These are phyloP conservation scores for Luscinia megarhynchos DNA, from an alignment of 2,797 vertebrate species.

Conservation along the genomic window DNA sequence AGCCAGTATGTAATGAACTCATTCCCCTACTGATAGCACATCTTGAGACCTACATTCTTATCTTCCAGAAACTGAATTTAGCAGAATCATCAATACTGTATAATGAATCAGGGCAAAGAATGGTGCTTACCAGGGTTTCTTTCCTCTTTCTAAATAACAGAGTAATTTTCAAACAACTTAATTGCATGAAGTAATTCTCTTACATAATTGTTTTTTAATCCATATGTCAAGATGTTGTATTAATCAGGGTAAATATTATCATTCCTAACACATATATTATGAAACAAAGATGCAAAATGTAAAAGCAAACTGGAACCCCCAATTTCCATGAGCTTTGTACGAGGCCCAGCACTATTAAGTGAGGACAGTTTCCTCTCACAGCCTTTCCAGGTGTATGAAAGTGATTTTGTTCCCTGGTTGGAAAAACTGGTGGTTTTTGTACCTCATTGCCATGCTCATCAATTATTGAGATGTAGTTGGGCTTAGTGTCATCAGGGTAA, in stretches of 20 bases:
- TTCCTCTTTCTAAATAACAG: not conserved
- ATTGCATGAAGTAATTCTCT: not conserved
- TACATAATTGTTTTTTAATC: not conserved
- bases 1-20: not conserved
- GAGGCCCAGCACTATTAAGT: not conserved
- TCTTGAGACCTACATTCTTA: not conserved
- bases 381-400: not conserved
- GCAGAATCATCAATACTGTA: not conserved
- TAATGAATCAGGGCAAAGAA: not conserved
- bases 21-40: not conserved
- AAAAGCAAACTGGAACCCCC: not conserved
- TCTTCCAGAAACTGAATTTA: not conserved
- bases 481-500: constrained; percentile 88
- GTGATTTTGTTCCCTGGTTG: not conserved
- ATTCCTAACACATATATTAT: not conserved
- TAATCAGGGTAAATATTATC: not conserved
- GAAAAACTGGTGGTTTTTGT: not conserved
- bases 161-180: not conserved
- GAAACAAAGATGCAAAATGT: not conserved
- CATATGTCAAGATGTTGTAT: not conserved
- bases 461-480: constrained; percentile 91
- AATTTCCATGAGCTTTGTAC: not conserved
- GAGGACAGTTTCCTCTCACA: not conserved
- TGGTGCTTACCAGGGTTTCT: not conserved
- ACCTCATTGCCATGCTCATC: constrained; percentile 86